Evolutionary conservation across 2,888 invertebrate species (phyloP), one percentile per base, ranked within the genome.

Genomic region (Callinectes sapidus): DNA sequence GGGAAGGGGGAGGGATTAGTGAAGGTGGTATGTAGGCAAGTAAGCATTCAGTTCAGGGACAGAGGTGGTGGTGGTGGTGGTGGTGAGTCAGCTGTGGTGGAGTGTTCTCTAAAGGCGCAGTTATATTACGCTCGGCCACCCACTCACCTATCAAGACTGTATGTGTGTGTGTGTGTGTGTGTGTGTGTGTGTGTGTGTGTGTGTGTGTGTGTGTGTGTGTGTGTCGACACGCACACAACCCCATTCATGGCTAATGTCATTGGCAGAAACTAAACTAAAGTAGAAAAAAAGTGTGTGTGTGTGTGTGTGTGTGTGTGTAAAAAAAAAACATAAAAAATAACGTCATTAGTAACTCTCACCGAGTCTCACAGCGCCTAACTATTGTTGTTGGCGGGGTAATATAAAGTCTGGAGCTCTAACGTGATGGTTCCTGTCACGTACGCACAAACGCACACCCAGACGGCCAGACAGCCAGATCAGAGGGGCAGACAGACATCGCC

Each of bases 11-110:
- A 16, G 35, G 35, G 14, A 81, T 81, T 81, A 32, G 35, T 81
- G 35, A n/a, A n/a, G 35, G 35, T 16, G 18, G 35, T 81, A 61
- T 61, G 61, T 23, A 61, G 61, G 61, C 23, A 61, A 1, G 61
- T 61, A 61, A 61, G 61, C 61, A 61, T 61, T 61, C 23, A 61
- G 61, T 61, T 61, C 18, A 61, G 61, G 61, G 23, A 61, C 61
- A 13, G 71, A 13, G 71, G 55, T 88, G 14, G 88, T 88, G 32
- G 88, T 88, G 32, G 88, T 88, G n/a, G 88, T 88, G 61, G 88
- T 88, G 32, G 32, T 54, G 88, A 42, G 88, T 88, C 16, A 88
- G 23, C 48, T 28, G 88, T 55, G 32, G 42, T 61, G 61, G 28
- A 88, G 55, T 88, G 18, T 32, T 77, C 71, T 77, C 71, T 77